Evolutionary conservation across 2,113 vertebrate species (phyloP), one percentile per base, ranked within the genome.

Genomic region (Rhinogobius similis): DNA sequence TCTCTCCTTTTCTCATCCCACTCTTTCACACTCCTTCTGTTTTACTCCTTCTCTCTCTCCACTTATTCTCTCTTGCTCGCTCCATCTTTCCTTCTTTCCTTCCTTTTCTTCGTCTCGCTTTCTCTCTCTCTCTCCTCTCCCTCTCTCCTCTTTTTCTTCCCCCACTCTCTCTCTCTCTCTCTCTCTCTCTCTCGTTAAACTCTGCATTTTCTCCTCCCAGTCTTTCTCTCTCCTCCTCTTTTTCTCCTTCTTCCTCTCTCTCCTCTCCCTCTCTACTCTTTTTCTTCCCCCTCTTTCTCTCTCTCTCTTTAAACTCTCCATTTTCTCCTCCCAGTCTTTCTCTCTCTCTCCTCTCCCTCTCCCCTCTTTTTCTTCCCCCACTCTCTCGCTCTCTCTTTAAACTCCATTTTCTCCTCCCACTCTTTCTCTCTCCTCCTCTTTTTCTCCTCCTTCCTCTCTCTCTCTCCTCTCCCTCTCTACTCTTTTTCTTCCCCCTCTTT

Each of bases 21-120:
- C 20, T 16, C 16, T 48, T 12, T 3, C 18, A 5, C 18, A 3
- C 11, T 13, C 2, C 12, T 10, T 13, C 39, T 41, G 3, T 6
- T 64, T 53, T 21, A 14, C 39, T 48, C 10, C 46, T 46, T n/a
- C 44, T 64, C 68, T 63, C 53, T 46, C 64, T 32, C 66, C 67
- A 50, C 72, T 46, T 27, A 2, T 6, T 32, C 29, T 32, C 29
- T 32, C 29, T 32, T 6, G 2, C 29, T 6, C 29, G 2, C 29
- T 32, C 29, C 6, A 2, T 6, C 6, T 32, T 6, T 6, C 29
- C 6, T 6, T 32, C 29, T 32, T 32, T 6, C 6, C 29, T 32
- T 21, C 7, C 48, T 50, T 10, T 50, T 10, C 20, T 10, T 50
- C 10, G 16, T 21, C 8, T 50, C n/a, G 10, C n/a, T 32, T 6